Conservation (phyloP, 2,888 invertebrate species). For the Limnephilus rhombicus region DNA sequence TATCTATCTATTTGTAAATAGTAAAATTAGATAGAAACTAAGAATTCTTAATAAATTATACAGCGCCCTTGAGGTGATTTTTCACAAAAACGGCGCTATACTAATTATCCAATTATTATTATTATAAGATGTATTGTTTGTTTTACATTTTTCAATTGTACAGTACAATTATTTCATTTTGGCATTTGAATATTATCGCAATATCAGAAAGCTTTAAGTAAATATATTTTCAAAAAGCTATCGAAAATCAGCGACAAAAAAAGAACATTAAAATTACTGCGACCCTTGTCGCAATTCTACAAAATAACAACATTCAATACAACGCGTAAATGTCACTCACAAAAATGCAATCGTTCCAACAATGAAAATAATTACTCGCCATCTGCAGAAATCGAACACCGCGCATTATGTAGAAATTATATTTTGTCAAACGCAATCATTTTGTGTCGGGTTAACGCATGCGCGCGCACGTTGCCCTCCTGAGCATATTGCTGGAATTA, state of each 20-base stretch:
- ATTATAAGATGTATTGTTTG: too few relatives aligned
- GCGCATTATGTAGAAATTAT: conserved; percentile 36
- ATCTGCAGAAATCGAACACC: conserved; percentile 52
- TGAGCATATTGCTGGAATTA: conserved; percentile 55
- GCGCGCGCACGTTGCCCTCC: conserved; percentile 29
- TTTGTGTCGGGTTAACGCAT: conserved; percentile 51
- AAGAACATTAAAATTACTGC: neutral
- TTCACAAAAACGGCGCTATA: too few relatives aligned
- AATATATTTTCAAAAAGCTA: neutral
- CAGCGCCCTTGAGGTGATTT: too few relatives aligned
- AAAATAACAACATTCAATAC: neutral
- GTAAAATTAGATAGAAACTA: too few relatives aligned
- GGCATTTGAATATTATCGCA: neutral
- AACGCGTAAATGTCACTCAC: conserved; percentile 1
- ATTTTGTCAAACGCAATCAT: conserved; percentile 42
- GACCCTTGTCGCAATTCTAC: neutral
- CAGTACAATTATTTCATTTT: neutral
- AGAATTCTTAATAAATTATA: too few relatives aligned
- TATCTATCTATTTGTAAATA: too few relatives aligned
- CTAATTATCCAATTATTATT: too few relatives aligned
- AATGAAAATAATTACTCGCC: conserved; percentile 5
- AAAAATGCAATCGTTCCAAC: conserved; percentile 26
- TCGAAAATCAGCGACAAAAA: neutral
- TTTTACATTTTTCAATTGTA: neutral
- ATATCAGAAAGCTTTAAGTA: neutral